phyloP scores from a whole-genome alignment of 2,113 vertebrate genomes.

The Chroicocephalus ridibundus region DNA sequence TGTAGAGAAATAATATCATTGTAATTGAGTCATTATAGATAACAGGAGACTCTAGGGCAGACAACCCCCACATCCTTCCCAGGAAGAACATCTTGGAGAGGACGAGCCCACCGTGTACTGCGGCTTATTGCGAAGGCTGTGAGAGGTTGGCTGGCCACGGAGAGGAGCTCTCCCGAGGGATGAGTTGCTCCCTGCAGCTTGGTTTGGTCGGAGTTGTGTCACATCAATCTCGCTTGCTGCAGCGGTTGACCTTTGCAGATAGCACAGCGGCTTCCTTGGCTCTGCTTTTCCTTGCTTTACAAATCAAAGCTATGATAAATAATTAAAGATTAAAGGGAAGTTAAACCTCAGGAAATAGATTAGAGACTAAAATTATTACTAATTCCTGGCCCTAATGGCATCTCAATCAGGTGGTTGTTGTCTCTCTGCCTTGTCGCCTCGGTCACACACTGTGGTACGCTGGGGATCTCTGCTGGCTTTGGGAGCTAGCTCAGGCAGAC shows the following conservation, averaged over 20 bases:
- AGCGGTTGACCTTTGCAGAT: neutral
- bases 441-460: too few relatives aligned
- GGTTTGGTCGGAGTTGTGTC: neutral
- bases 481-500: neutral
- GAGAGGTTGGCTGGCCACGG: neutral
- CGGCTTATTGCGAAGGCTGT: neutral
- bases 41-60: neutral
- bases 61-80: neutral
- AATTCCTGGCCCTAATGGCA: neutral
- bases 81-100: neutral
- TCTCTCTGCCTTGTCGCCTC: neutral
- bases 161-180: neutral
- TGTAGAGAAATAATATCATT: neutral
- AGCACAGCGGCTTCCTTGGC: neutral
- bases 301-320: neutral
- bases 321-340: neutral
- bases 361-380: neutral
- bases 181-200: neutral
- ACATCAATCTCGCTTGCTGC: neutral
- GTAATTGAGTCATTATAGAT: neutral
- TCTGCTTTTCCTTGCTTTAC: neutral
- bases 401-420: neutral
- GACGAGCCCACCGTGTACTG: accelerated
- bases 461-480: neutral
- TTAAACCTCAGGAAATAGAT: neutral